Conservation (phyloP, 2,797 vertebrate genomes). For the Spinus pinus region DNA sequence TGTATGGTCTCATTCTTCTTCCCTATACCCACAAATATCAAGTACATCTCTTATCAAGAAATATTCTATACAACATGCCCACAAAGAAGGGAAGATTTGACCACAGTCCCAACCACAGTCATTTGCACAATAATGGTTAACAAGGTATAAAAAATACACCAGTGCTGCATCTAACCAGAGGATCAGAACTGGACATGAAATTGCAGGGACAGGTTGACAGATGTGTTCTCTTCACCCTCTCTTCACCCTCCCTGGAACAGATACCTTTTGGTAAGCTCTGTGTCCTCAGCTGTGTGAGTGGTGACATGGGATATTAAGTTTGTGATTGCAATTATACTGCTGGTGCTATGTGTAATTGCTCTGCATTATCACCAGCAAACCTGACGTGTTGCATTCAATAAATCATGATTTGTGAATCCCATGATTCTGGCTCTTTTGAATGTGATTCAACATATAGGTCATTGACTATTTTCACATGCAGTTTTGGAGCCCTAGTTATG, state of each 20-base stretch:
- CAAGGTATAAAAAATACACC: background rate
- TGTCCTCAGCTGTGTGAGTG: background rate
- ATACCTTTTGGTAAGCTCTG: background rate
- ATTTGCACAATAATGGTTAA: background rate
- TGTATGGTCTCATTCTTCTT: accelerated
- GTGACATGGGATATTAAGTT: background rate
- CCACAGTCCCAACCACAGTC: background rate
- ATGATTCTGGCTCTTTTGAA: background rate
- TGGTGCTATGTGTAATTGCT: background rate
- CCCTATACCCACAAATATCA: background rate
- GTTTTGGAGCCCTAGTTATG: background rate
- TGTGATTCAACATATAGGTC: accelerated
- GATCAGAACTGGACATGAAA: background rate
- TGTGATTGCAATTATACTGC: background rate
- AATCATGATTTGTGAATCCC: accelerated
- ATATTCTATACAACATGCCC: accelerated
- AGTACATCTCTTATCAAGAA: background rate
- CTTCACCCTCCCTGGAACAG: background rate
- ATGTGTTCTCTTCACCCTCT: background rate
- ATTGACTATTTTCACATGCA: background rate
- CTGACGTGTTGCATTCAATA: background rate
- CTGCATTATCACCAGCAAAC: background rate
- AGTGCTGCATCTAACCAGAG: background rate
- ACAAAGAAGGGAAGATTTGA: background rate
- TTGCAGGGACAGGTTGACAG: background rate